Conservation (phyloP, 2,113 vertebrate genomes). For the Melanerpes aurifrons region DNA sequence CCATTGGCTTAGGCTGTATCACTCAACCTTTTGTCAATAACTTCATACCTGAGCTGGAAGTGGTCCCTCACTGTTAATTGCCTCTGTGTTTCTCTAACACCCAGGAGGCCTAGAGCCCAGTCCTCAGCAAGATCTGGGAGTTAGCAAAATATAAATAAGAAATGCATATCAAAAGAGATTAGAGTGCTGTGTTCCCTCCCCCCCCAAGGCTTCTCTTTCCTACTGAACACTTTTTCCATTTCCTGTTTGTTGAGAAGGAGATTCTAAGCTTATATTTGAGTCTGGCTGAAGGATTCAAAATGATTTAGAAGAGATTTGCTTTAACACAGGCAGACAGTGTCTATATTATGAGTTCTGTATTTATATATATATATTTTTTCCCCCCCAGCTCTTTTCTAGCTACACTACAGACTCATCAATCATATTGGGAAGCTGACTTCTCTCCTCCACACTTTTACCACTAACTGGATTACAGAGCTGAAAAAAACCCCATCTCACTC, state of each 20-base stretch:
- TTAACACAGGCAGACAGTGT: conserved; percentile 81
- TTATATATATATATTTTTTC: not conserved
- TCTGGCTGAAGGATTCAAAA: conserved; percentile 52
- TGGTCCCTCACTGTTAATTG: conserved; percentile 11
- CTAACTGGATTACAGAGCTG: conserved; percentile 91
- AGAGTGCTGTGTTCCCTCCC: not conserved
- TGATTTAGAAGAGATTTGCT: conserved; percentile 78
- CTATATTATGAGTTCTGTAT: conserved; percentile 80
- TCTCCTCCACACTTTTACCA: conserved; percentile 83
- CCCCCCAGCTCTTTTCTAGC: conserved; percentile 73
- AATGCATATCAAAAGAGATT: conserved; percentile 13
- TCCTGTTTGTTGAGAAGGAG: conserved; percentile 17
- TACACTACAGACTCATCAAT: conserved; percentile 87
- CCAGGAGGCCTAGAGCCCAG: not conserved
- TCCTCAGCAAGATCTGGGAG: not conserved
- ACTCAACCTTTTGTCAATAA: not conserved
- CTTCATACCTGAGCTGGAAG: not conserved
- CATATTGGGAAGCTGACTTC: conserved; percentile 84
- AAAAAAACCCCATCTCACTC: conserved; percentile 85
- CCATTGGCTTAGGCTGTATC: not conserved
- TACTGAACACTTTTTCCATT: conserved; percentile 7
- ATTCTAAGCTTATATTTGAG: conserved; percentile 40
- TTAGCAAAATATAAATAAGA: conserved; percentile 38
- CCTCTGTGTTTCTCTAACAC: not conserved
- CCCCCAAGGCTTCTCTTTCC: not conserved